A percentile compares a stretch with the other conserved stretches of the same genome.
Evolutionary conservation across 2,797 vertebrate species (phyloP).

Genomic region (Chelonia mydas): DNA sequence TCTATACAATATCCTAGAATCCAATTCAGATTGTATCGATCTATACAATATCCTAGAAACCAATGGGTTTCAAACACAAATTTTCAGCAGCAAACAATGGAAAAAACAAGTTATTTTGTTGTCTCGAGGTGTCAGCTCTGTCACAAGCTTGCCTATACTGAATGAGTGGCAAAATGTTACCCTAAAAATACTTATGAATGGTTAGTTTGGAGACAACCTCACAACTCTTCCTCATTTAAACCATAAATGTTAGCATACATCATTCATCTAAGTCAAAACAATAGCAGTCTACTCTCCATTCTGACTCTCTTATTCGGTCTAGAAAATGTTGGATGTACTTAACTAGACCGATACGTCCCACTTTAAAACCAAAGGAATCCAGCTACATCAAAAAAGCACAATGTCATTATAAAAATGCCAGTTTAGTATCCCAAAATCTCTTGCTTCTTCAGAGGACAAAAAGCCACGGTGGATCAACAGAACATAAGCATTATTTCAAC

Average conservation of each 20-base stretch:
- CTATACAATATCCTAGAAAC: not conserved
- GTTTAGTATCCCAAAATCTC: not conserved
- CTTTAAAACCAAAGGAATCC: not conserved
- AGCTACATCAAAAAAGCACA: not conserved
- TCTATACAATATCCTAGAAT: not conserved
- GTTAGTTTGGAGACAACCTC: not conserved
- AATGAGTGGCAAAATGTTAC: fast-evolving
- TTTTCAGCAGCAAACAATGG: not conserved
- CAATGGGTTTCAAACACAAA: not conserved
- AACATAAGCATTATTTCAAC: not conserved
- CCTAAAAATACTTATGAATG: not conserved
- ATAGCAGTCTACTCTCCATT: not conserved
- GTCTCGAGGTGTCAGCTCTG: not conserved
- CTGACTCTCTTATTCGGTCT: not conserved
- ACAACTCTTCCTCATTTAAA: not conserved
- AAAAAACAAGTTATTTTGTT: fast-evolving
- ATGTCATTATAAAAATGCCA: not conserved
- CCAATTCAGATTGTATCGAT: not conserved
- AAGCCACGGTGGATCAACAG: not conserved
- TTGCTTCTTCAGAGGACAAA: not conserved
- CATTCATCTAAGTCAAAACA: not conserved
- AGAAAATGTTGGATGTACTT: not conserved
- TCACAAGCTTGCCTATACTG: no score
- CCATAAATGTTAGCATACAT: not conserved
- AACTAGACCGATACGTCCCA: not conserved